Conservation (phyloP, 2,888 invertebrate species). For the Orthonevra nobilis region DNA sequence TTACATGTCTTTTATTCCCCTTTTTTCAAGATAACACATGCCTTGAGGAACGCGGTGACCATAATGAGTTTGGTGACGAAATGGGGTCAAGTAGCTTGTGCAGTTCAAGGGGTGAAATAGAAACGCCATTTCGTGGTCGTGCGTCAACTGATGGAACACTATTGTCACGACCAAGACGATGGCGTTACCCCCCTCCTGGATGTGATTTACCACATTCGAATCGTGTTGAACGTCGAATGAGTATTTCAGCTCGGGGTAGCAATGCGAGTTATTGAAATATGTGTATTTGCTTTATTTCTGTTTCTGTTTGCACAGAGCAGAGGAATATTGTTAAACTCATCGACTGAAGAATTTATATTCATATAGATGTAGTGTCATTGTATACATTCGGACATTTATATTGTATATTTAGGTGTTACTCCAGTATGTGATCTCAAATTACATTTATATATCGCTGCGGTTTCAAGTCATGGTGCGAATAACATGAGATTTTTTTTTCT, state of each 20-base stretch:
- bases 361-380: conserved; percentile 14
- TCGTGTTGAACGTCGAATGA: conserved; percentile 86
- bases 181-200: conserved; percentile 82
- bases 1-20: background rate
- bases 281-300: conserved; percentile 34
- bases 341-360: conserved; percentile 50
- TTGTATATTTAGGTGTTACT: conserved; percentile 50
- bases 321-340: conserved; percentile 33
- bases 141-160: conserved; percentile 88
- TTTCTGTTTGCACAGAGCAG: conserved; percentile 19
- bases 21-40: conserved; percentile 82
- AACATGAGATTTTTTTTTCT: conserved; percentile 58
- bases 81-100: conserved; percentile 79
- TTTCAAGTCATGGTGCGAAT: conserved; percentile 54
- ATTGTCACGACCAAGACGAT: conserved; percentile 83
- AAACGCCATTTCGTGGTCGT: conserved; percentile 85
- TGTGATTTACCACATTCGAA: conserved; percentile 80
- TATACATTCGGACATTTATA: conserved; percentile 29
- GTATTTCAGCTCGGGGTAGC: conserved; percentile 85
- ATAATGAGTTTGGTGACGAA: conserved; percentile 83
- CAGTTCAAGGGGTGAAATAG: conserved; percentile 79
- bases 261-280: conserved; percentile 78
- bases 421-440: conserved; percentile 66
- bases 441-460: conserved; percentile 60
- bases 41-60: conserved; percentile 82